Evolutionary conservation across 2,888 invertebrate species (phyloP).

Genomic region (Loripinus fragilis): DNA sequence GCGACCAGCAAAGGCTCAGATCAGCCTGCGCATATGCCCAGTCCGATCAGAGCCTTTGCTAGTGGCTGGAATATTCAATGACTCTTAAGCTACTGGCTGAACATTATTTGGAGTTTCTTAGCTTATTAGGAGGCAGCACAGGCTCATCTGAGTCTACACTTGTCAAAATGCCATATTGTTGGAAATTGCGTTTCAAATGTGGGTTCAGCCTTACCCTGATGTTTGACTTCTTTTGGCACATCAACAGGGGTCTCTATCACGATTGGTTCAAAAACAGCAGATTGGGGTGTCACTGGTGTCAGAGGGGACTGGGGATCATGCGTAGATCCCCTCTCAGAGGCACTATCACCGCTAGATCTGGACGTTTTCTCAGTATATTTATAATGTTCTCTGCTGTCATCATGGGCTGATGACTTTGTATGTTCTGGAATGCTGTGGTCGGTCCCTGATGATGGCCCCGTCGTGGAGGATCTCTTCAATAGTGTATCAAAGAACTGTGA

Average conservation of each 20-base stretch:
- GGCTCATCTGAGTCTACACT: too few species aligned
- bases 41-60: too few species aligned
- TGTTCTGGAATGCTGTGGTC: conserved; percentile 12
- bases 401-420: neutral
- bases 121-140: too few species aligned
- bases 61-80: too few species aligned
- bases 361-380: neutral
- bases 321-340: neutral
- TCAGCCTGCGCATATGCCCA: too few species aligned
- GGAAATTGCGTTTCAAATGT: too few species aligned
- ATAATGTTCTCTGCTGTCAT: neutral
- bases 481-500: conserved; percentile 77
- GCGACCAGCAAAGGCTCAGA: too few species aligned
- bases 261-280: conserved; percentile 20
- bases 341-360: neutral
- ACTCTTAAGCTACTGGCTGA: too few species aligned
- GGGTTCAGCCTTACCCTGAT: conserved; percentile 56
- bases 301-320: neutral
- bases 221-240: conserved; percentile 51
- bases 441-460: neutral
- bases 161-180: too few species aligned
- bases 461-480: neutral
- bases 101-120: too few species aligned
- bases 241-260: conserved; percentile 28
- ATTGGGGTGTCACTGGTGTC: conserved; percentile 26